Evolutionary conservation across 2,797 vertebrate genomes (phyloP).

Genomic region (Phoxinus dragarum): DNA sequence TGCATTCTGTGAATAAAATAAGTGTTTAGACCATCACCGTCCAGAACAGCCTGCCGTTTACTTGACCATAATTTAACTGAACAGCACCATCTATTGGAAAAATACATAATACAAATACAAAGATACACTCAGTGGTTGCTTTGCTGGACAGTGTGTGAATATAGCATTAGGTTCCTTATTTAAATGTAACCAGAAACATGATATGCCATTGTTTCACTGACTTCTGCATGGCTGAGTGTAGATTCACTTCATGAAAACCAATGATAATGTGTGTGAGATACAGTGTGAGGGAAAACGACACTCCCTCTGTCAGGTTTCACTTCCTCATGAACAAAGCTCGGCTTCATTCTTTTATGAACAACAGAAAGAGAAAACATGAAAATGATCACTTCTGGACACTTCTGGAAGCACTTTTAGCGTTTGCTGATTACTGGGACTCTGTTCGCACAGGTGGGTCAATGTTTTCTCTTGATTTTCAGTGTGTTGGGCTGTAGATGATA

Average conservation of each 20-base stretch:
- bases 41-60: not conserved
- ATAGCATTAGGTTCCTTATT: not conserved
- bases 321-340: slow-evolving; percentile 50
- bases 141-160: not conserved
- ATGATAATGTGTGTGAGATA: not conserved
- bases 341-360: not conserved
- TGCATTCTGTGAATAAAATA: not conserved
- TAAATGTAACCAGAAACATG: not conserved
- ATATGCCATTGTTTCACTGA: not conserved
- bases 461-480: not conserved
- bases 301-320: slow-evolving; percentile 53
- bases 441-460: not conserved
- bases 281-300: slow-evolving; percentile 19
- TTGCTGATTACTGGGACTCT: not conserved
- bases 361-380: slow-evolving; percentile 10
- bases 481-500: not conserved
- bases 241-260: not conserved
- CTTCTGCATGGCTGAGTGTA: not conserved
- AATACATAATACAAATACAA: not conserved
- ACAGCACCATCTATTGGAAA: slow-evolving; percentile 54
- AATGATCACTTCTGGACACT: not conserved
- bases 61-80: not conserved
- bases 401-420: not conserved
- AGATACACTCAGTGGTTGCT: not conserved
- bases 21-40: not conserved